phyloP scores from a whole-genome alignment of 1,140 invertebrate genomes.

The Varroa destructor region DNA sequence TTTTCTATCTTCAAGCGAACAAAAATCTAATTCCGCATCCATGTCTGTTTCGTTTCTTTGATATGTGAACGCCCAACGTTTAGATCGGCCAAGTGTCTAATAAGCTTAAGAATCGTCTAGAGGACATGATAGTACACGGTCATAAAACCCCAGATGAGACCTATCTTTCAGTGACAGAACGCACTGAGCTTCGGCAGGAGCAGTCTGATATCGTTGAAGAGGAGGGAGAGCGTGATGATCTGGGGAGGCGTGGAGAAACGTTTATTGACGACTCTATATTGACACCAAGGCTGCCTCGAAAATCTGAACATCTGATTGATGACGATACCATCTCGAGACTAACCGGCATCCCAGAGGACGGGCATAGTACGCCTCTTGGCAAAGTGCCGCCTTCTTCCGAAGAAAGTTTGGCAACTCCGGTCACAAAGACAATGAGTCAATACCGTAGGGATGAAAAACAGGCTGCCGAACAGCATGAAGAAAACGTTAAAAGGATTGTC shows the following conservation, averaged over 20 bases:
- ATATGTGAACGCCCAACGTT: too few relatives aligned
- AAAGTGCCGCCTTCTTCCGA: neutral
- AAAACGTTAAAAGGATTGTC: neutral
- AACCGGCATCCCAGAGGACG: constrained; percentile 19
- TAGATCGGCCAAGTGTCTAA: neutral
- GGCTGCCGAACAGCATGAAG: constrained; percentile 9
- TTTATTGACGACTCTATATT: neutral
- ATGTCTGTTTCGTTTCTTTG: too few relatives aligned
- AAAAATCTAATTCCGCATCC: too few relatives aligned
- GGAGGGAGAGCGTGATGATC: neutral
- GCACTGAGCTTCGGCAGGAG: neutral
- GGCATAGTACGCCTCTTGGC: constrained; percentile 3
- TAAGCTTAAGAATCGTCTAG: constrained; percentile 19
- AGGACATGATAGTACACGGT: constrained; percentile 9
- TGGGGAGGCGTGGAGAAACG: neutral
- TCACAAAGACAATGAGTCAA: constrained; percentile 15
- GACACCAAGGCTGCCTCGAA: neutral
- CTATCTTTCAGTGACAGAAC: neutral
- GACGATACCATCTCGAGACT: constrained; percentile 24
- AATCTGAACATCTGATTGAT: constrained; percentile 6
- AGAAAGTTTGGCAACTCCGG: constrained; percentile 3
- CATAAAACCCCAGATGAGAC: constrained; percentile 6
- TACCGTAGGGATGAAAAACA: constrained; percentile 17
- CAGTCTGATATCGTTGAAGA: neutral
- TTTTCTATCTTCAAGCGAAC: too few relatives aligned